Conservation (phyloP, 1,140 invertebrate species). For the Drosophila nebulosa region DNA sequence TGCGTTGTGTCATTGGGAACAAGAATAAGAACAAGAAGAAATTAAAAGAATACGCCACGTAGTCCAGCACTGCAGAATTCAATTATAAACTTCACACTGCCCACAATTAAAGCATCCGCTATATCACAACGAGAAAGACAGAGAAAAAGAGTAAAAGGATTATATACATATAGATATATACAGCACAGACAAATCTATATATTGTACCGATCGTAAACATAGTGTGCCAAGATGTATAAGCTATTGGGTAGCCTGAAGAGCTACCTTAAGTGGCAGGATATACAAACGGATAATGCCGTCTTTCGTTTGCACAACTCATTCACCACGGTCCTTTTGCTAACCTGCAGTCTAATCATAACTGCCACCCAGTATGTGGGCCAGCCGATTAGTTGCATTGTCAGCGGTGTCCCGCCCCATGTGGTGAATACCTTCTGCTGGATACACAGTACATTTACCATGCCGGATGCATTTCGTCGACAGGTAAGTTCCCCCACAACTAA, state of each 20-base stretch:
- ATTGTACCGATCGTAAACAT: neutral
- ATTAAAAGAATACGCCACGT: conserved; percentile 11
- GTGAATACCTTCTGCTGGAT: conserved; percentile 97
- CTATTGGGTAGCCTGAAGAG: conserved; percentile 89
- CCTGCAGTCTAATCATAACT: conserved; percentile 93
- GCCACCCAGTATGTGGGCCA: conserved; percentile 95
- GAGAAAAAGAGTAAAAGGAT: neutral
- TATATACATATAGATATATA: neutral
- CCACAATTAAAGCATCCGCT: too few species aligned
- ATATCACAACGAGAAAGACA: too few species aligned
- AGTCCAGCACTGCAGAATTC: neutral
- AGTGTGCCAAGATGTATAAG: conserved; percentile 87
- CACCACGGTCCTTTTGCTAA: conserved; percentile 91
- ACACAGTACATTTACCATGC: conserved; percentile 94
- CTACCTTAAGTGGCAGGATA: conserved; percentile 92
- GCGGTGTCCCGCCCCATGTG: conserved; percentile 88
- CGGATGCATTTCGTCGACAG: conserved; percentile 91
- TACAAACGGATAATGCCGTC: conserved; percentile 91
- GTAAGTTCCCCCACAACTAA: conserved; percentile 82
- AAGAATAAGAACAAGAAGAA: conserved; percentile 42
- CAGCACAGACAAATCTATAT: too few species aligned
- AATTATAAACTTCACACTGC: neutral
- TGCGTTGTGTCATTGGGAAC: conserved; percentile 27
- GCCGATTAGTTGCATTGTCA: conserved; percentile 94
- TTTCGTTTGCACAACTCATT: conserved; percentile 95